Evolutionary conservation across 1,140 invertebrate species (phyloP).

Genomic region (Pachyrhynchus sulphureomaculatus): DNA sequence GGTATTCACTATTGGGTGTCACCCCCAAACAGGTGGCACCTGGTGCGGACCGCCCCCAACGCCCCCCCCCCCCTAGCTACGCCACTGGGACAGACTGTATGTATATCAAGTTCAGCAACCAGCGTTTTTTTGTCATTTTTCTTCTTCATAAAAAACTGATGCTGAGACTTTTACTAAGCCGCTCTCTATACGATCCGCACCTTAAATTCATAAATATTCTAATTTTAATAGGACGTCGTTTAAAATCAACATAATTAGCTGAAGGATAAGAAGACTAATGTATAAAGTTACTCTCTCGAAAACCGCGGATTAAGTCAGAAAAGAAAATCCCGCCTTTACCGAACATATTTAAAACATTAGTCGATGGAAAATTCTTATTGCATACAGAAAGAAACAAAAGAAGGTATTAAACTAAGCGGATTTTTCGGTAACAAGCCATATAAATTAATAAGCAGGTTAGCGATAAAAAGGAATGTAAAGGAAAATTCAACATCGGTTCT

Average conservation of each 20-base stretch:
- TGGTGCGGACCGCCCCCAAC: too few relatives aligned
- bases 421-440: slow-evolving; percentile 45
- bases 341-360: slow-evolving; percentile 13
- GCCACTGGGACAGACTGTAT: too few relatives aligned
- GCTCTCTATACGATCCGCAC: too few relatives aligned
- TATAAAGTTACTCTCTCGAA: neutral
- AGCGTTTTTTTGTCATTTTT: too few relatives aligned
- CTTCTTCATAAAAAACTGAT: too few relatives aligned
- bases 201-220: too few relatives aligned
- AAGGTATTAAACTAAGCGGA: slow-evolving; percentile 39
- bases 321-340: neutral
- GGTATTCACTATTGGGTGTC: too few relatives aligned
- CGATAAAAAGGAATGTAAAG: slow-evolving; percentile 37
- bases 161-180: too few relatives aligned
- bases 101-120: too few relatives aligned
- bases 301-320: neutral
- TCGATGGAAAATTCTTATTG: slow-evolving; percentile 15
- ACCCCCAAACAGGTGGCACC: too few relatives aligned
- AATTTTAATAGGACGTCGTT: too few relatives aligned
- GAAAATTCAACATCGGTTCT: slow-evolving; percentile 24
- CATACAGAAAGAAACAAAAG: slow-evolving; percentile 39
- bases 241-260: neutral
- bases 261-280: neutral
- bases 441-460: slow-evolving; percentile 43
- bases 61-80: too few relatives aligned